These are phyloP conservation scores for Tromatobia lineatoria DNA, from an alignment of 2,888 invertebrate genomes.

Conservation along the genomic window DNA sequence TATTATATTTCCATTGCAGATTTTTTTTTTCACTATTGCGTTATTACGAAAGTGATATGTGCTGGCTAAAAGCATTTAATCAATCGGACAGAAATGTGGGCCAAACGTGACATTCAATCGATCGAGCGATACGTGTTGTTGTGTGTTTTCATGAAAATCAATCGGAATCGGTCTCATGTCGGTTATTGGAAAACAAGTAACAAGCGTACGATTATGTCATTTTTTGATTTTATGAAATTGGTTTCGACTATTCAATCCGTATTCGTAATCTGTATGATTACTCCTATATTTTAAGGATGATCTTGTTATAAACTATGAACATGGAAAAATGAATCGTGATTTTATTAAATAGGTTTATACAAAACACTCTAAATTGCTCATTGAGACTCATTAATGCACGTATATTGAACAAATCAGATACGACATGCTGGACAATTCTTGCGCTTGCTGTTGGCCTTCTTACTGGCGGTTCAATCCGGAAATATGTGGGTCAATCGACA, in stretches of 20 bases:
- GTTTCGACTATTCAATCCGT: not conserved
- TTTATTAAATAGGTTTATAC: constrained; percentile 45
- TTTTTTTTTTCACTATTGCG: not conserved
- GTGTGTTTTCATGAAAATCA: constrained; percentile 5
- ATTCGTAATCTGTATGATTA: too few relatives aligned
- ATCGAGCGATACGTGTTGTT: constrained; percentile 35
- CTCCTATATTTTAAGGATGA: not conserved
- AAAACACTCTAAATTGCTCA: constrained; percentile 59
- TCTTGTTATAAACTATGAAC: constrained; percentile 9
- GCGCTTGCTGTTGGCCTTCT: constrained; percentile 33
- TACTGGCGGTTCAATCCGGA: constrained; percentile 60
- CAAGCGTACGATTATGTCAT: not conserved
- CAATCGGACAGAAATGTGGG: constrained; percentile 55
- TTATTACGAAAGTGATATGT: not conserved
- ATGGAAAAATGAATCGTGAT: constrained; percentile 7
- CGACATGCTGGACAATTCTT: not conserved
- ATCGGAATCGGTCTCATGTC: not conserved
- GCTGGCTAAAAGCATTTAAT: constrained; percentile 6
- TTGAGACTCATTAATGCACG: constrained; percentile 61
- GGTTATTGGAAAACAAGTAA: not conserved
- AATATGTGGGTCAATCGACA: constrained; percentile 67
- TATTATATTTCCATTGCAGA: not conserved
- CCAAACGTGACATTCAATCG: constrained; percentile 40
- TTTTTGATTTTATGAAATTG: not conserved
- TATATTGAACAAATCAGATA: constrained; percentile 48